phyloP scores from a whole-genome alignment of 2,113 vertebrate species.

The Neopipo cinnamomea region DNA sequence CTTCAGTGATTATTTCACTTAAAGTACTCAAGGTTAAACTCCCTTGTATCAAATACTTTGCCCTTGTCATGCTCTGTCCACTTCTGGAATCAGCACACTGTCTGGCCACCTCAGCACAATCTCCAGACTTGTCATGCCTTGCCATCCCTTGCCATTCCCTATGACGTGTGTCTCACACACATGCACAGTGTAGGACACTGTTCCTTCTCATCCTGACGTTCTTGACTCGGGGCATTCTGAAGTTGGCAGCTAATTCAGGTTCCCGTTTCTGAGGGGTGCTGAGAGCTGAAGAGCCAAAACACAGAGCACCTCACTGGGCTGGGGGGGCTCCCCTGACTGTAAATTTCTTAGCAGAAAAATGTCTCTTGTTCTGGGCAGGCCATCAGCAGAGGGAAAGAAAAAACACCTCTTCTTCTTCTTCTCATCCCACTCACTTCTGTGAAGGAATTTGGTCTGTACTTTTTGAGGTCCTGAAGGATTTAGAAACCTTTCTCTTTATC shows the following conservation, averaged over 20 bases:
- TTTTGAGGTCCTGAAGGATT: conserved; percentile 16
- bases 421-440: background rate
- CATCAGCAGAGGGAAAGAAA: background rate
- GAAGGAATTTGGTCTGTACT: background rate
- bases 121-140: background rate
- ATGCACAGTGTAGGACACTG: background rate
- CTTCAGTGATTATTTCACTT: background rate
- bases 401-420: background rate
- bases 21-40: background rate
- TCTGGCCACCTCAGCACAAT: rapidly evolving
- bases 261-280: background rate
- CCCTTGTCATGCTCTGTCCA: background rate
- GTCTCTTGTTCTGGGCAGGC: background rate
- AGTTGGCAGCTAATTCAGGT: background rate
- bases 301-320: background rate
- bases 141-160: background rate
- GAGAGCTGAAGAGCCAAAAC: background rate
- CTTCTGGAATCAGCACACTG: background rate
- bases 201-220: background rate
- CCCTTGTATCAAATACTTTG: background rate
- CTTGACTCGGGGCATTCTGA: background rate
- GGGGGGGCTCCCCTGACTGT: background rate
- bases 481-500: background rate
- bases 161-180: background rate
- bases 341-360: background rate